These are phyloP conservation scores for Mactra quadrangularis DNA, from an alignment of 1,140 invertebrate species.

Conservation along the genomic window DNA sequence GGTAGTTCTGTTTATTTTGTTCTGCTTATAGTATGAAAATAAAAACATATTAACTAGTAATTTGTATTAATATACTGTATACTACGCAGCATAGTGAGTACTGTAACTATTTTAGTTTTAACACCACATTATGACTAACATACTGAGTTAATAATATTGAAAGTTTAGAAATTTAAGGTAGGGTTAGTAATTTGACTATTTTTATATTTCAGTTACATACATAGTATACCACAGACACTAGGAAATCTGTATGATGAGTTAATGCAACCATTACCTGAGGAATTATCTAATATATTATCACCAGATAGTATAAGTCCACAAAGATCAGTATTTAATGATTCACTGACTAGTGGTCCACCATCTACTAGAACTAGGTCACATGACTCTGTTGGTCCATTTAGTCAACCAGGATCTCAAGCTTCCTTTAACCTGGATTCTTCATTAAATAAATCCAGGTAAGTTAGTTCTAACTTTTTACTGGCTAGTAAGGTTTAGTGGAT, in stretches of 20 bases:
- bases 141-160: neutral
- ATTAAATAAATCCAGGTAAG: neutral
- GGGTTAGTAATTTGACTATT: too few relatives aligned
- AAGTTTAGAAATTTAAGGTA: too few relatives aligned
- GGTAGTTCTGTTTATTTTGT: too few relatives aligned
- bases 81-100: too few relatives aligned
- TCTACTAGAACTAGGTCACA: slow-evolving; percentile 48
- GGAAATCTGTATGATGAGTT: slow-evolving; percentile 76
- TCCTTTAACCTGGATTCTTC: slow-evolving; percentile 7
- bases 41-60: too few relatives aligned
- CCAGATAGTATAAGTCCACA: slow-evolving; percentile 61
- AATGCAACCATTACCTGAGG: slow-evolving; percentile 74
- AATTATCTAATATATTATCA: slow-evolving; percentile 67
- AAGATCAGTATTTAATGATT: slow-evolving; percentile 64
- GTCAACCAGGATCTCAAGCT: slow-evolving; percentile 8
- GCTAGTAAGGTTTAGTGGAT: too few relatives aligned
- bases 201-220: slow-evolving; percentile 65
- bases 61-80: too few relatives aligned
- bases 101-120: too few relatives aligned
- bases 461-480: too few relatives aligned
- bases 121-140: neutral
- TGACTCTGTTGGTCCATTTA: slow-evolving; percentile 43
- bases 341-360: slow-evolving; percentile 2
- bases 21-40: too few relatives aligned
- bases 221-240: slow-evolving; percentile 71